Conservation (phyloP, 2,888 invertebrate species). For the Ptilodon capucinus region DNA sequence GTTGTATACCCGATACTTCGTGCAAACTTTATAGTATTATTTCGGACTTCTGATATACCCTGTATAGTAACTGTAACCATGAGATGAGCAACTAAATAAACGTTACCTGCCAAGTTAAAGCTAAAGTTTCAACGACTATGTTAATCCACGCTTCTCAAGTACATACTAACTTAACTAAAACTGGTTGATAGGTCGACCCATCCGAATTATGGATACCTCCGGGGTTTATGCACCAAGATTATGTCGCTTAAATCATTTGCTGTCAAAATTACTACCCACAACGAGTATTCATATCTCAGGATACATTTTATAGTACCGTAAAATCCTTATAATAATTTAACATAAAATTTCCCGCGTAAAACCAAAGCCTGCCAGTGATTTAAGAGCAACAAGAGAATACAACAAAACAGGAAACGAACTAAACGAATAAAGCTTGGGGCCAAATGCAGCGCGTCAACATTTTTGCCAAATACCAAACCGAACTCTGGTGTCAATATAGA, state of each 20-base stretch:
- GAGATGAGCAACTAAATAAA: too few species aligned
- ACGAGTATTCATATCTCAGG: conserved; percentile 13
- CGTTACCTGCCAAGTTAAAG: too few species aligned
- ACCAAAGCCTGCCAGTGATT: conserved; percentile 7
- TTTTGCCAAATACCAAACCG: too few species aligned
- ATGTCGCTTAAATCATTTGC: conserved; percentile 6
- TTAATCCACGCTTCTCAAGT: too few species aligned
- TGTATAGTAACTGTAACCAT: too few species aligned
- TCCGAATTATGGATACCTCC: not conserved
- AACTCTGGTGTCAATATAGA: too few species aligned
- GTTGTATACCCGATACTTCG: too few species aligned
- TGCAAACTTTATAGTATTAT: too few species aligned
- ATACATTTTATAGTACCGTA: conserved; percentile 15
- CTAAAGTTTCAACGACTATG: too few species aligned
- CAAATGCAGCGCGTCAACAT: too few species aligned
- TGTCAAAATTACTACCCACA: conserved; percentile 21
- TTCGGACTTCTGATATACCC: too few species aligned
- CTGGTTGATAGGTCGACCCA: not conserved
- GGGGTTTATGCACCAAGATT: conserved; percentile 5
- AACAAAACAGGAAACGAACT: conserved; percentile 15
- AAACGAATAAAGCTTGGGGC: too few species aligned
- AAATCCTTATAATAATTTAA: conserved; percentile 24
- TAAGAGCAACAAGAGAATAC: conserved; percentile 8
- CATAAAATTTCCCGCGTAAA: conserved; percentile 25
- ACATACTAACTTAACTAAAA: not conserved